Base-by-base conservation (phyloP, 2,113 vertebrate genomes). In the Poeciliopsis turrubarensis region DNA sequence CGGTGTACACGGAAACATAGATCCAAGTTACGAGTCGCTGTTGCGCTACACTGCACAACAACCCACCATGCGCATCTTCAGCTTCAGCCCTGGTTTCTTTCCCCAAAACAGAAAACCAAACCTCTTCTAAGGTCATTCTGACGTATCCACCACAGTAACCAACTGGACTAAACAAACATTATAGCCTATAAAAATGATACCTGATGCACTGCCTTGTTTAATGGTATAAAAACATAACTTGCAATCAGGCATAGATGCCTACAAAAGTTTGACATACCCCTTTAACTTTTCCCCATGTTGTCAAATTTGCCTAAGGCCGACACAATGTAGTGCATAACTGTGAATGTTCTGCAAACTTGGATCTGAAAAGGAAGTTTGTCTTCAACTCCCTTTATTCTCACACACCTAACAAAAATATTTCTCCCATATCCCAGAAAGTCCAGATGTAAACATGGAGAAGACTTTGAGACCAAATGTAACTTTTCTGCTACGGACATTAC, bases 1-100 rank as follows among this genome's bases (percentile, higher is more conserved):
- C 97, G 54, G 95, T 99, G 90, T 99, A 99, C 84, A 96, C 97
- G 0, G 97, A 98, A 85, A 97, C 97, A 90, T 99, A 93, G 22
- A 84, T 72, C 32, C 70, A 27, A 66, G 68, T 71, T 27, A 74
- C 11, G 34, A 11, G 9, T 37, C 11, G 9, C 11, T 37, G 34
- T 11, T 37, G 34, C 34, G 34, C 10, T 11, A 37, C 34, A 10
- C 83, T 75, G 66, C 68, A 65, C 85, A 51, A 63, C 39, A 22
- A 60, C 60, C 19, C 65, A 60, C n/a, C 34, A 37, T 39, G 26
- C 8, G 30, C 68, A 62, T 70, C 77, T 64, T 27, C 51, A 71
- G 62, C 19, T 57, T 39, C 4, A 44, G 29, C 29, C 39, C 14
- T 27, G 17, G 7, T 65, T 5, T 74, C 73, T 63, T 39, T 71